A percentile compares a stretch with the other conserved stretches of the same genome.
Evolutionary conservation across 1,140 invertebrate species (phyloP).

Genomic region (Eufriesea mexicana): DNA sequence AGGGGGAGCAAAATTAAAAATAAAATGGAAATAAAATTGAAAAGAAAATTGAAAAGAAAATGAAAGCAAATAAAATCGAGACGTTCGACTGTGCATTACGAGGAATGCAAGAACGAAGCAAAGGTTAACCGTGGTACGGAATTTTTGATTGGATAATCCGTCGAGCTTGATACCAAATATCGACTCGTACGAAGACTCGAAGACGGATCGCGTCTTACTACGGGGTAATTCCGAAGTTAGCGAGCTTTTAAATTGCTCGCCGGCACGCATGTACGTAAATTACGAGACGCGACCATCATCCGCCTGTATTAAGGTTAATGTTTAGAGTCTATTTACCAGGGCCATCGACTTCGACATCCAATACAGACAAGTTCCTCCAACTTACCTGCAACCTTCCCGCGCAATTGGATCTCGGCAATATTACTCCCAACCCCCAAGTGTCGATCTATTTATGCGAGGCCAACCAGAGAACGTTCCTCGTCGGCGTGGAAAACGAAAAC

Average conservation of each 20-base stretch:
- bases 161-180: neutral
- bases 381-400: slow-evolving; percentile 14
- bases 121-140: neutral
- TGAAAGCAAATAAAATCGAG: neutral
- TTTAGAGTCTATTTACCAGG: slow-evolving; percentile 40
- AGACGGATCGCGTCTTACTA: slow-evolving; percentile 17
- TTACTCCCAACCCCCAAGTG: neutral
- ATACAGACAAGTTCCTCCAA: slow-evolving; percentile 34
- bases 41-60: no score
- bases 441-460: slow-evolving; percentile 39
- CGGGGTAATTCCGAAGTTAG: slow-evolving; percentile 10
- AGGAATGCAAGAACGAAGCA: neutral
- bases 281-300: slow-evolving; percentile 21
- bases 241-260: slow-evolving; percentile 38
- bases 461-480: slow-evolving; percentile 10
- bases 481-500: neutral
- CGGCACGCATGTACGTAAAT: slow-evolving; percentile 28
- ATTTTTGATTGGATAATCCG: neutral
- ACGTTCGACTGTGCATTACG: neutral
- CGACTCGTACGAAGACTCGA: neutral
- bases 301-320: slow-evolving; percentile 38
- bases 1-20: no score
- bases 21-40: no score
- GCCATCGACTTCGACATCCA: slow-evolving; percentile 25
- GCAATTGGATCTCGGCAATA: slow-evolving; percentile 47